These are phyloP conservation scores for Eustalomyia histrio DNA, from an alignment of 2,888 invertebrate genomes.

Conservation along the genomic window DNA sequence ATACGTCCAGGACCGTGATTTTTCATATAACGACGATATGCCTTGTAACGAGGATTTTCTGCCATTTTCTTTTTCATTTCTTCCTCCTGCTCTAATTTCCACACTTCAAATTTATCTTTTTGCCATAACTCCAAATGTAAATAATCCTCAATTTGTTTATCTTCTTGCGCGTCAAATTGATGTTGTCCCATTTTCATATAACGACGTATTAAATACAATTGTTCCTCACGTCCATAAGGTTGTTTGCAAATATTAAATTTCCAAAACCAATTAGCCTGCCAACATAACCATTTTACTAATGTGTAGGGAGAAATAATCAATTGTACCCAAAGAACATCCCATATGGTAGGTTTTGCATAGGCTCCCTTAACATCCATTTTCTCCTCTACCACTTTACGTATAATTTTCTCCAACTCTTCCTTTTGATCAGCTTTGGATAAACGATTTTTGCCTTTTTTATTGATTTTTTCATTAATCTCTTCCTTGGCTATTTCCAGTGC, in stretches of 20 bases:
- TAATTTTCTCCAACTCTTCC: constrained; percentile 89
- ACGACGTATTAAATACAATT: constrained; percentile 90
- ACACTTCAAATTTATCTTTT: constrained; percentile 87
- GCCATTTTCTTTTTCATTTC: constrained; percentile 91
- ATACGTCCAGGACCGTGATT: constrained; percentile 93
- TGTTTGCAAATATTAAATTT: constrained; percentile 87
- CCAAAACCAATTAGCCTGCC: constrained; percentile 91
- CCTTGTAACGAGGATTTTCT: constrained; percentile 92
- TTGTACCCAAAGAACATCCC: constrained; percentile 91
- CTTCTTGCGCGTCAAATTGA: constrained; percentile 87
- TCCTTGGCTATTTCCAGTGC: constrained; percentile 86
- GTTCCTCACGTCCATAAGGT: constrained; percentile 90
- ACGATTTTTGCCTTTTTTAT: constrained; percentile 81
- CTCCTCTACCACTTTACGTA: constrained; percentile 90
- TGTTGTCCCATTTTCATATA: constrained; percentile 86
- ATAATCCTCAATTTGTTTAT: constrained; percentile 86
- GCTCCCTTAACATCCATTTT: constrained; percentile 97
- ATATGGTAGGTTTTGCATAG: constrained; percentile 90
- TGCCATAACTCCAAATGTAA: constrained; percentile 90
- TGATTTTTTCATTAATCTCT: constrained; percentile 81
- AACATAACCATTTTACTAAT: constrained; percentile 84
- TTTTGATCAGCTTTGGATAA: constrained; percentile 83
- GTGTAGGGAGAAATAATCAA: constrained; percentile 89
- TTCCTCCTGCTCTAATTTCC: constrained; percentile 91
- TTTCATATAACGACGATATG: constrained; percentile 93